Conservation (phyloP, 2,113 vertebrate species). For the Callipepla californica region DNA sequence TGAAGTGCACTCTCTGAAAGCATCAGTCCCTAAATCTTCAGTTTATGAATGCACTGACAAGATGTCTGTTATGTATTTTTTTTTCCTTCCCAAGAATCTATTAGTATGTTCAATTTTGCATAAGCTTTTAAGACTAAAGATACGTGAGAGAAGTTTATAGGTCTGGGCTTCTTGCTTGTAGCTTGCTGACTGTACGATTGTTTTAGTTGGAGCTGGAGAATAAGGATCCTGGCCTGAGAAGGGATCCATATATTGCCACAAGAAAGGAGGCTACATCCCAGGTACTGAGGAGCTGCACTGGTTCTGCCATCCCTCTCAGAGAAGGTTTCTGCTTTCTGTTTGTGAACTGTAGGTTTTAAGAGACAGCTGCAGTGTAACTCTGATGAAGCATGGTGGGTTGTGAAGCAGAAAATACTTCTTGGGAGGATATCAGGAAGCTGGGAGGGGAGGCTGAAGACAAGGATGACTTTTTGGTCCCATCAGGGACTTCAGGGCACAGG, state of each 20-base stretch:
- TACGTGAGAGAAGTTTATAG: neutral
- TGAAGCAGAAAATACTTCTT: neutral
- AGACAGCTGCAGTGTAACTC: neutral
- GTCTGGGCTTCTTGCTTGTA: neutral
- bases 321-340: neutral
- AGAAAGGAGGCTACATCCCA: neutral
- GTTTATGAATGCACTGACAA: neutral
- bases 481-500: neutral
- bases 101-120: neutral
- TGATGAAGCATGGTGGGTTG: neutral
- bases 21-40: neutral
- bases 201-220: neutral
- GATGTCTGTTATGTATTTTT: neutral
- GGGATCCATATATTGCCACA: neutral
- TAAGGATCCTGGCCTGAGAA: neutral
- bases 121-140: neutral
- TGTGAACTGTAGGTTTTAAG: neutral
- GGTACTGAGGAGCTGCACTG: neutral
- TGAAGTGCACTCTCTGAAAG: neutral
- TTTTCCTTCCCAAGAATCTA: neutral
- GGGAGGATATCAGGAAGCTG: neutral
- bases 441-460: neutral
- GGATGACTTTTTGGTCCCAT: neutral
- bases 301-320: neutral
- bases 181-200: neutral